Conservation (phyloP, 2,113 vertebrate genomes). For the Erythrocebus patas region DNA sequence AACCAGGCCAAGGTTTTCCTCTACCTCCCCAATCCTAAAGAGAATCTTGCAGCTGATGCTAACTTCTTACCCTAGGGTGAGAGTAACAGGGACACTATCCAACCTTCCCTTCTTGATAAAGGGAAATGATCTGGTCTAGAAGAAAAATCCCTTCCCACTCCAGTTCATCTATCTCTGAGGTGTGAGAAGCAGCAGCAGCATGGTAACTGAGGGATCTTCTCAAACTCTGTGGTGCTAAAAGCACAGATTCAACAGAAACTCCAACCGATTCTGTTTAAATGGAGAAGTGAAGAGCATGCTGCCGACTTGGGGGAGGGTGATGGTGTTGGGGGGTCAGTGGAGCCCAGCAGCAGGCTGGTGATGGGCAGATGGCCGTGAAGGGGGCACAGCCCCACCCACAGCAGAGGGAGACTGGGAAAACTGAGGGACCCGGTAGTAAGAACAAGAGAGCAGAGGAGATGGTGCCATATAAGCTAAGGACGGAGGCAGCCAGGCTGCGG, state of each 20-base stretch:
- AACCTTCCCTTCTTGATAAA: background rate
- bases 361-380: background rate
- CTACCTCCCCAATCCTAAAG: background rate
- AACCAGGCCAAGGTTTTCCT: background rate
- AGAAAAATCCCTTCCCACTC: background rate
- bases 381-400: background rate
- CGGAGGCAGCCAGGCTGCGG: background rate
- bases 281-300: background rate
- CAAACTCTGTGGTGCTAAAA: background rate
- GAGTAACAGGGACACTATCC: background rate
- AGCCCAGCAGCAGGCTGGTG: background rate
- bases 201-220: background rate
- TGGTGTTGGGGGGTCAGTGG: background rate
- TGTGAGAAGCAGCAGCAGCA: background rate
- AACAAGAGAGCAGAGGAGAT: background rate
- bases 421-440: background rate
- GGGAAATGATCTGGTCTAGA: background rate
- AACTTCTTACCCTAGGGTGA: slow-evolving; percentile 24
- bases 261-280: background rate
- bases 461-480: background rate
- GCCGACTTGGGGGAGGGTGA: background rate
- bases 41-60: slow-evolving; percentile 51
- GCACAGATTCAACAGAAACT: background rate
- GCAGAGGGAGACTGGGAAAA: background rate
- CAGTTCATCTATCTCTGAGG: background rate